Evolutionary conservation across 2,113 vertebrate species (phyloP).

Genomic region (Nipponia nippon): DNA sequence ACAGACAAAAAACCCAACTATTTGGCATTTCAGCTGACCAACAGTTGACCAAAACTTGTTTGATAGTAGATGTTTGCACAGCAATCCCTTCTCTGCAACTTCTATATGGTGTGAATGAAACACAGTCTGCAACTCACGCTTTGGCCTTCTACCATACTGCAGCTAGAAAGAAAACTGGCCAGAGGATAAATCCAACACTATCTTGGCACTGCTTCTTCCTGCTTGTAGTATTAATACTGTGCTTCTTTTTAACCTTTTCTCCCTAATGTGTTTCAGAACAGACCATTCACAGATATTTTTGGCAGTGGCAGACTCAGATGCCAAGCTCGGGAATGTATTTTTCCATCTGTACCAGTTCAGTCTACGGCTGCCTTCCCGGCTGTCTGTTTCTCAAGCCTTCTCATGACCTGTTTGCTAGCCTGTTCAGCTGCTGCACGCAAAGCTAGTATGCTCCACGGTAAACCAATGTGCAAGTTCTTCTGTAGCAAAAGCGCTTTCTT

Average conservation of each 20-base stretch:
- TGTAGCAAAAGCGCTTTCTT: neutral
- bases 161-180: neutral
- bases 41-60: neutral
- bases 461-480: neutral
- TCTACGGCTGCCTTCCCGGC: neutral
- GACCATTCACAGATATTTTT: neutral
- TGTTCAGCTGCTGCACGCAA: neutral
- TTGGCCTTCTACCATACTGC: neutral
- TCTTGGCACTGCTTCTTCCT: neutral
- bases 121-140: neutral
- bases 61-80: neutral
- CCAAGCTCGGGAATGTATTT: neutral
- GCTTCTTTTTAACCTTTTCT: conserved; percentile 24
- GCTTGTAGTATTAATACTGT: neutral
- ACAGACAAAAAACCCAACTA: neutral
- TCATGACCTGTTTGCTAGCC: neutral
- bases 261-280: neutral
- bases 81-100: neutral
- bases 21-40: neutral
- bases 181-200: neutral
- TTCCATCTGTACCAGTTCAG: neutral
- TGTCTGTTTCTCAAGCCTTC: neutral
- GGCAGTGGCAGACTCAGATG: neutral
- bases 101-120: neutral
- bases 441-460: neutral